Evolutionary conservation across 1,140 invertebrate species (phyloP).

Genomic region (Himalopsyche phryganea): DNA sequence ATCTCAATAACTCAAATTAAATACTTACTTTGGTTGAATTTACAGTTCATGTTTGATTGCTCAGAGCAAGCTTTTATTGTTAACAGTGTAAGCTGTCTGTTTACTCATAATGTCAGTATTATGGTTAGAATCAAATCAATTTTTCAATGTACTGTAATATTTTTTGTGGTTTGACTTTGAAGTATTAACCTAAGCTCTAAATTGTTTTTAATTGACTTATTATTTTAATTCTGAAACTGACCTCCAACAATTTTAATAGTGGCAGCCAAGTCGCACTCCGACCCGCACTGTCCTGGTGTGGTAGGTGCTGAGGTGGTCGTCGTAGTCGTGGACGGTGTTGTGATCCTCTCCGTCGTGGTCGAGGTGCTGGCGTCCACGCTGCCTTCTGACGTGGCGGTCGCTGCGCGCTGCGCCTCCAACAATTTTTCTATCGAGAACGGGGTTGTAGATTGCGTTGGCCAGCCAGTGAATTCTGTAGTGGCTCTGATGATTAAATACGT

Average conservation of each 20-base stretch:
- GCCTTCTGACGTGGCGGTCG: conserved; percentile 50
- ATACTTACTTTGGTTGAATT: no score
- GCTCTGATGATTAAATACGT: conserved; percentile 53
- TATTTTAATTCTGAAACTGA: no score
- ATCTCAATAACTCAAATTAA: no score
- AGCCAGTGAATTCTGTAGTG: conserved; percentile 84
- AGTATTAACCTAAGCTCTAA: no score
- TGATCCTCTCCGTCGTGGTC: conserved; percentile 59
- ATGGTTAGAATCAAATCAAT: no score
- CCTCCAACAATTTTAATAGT: conserved; percentile 77
- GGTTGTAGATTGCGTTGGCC: conserved; percentile 80
- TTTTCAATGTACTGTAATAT: no score
- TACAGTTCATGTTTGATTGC: no score
- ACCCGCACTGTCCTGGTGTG: conserved; percentile 73
- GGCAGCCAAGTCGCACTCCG: conserved; percentile 77
- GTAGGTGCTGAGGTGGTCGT: conserved; percentile 69
- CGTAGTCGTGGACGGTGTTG: conserved; percentile 75
- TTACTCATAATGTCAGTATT: no score
- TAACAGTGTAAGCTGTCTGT: no score
- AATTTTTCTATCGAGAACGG: conserved; percentile 80
- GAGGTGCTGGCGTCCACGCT: conserved; percentile 37
- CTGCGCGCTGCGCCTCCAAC: conserved; percentile 66
- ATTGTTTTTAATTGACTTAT: no score
- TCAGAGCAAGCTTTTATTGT: no score
- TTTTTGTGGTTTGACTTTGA: no score